phyloP scores from a whole-genome alignment of 2,797 vertebrate genomes.

The Babyrousa celebensis region DNA sequence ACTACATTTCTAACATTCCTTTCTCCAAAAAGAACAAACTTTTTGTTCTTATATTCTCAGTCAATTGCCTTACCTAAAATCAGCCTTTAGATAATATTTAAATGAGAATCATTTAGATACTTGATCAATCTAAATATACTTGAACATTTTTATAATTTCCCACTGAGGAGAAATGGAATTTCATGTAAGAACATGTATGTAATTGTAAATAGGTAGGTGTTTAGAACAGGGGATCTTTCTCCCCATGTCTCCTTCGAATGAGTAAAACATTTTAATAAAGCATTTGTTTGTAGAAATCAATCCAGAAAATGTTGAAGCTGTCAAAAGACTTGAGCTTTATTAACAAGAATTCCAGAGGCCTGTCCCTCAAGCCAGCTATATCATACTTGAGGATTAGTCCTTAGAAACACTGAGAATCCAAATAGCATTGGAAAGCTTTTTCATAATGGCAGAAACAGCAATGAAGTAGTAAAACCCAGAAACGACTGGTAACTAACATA shows the following conservation, averaged over 20 bases:
- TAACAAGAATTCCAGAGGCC: slow-evolving; percentile 55
- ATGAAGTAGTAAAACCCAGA: slow-evolving; percentile 67
- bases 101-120: slow-evolving; percentile 21
- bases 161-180: background rate
- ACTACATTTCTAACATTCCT: background rate
- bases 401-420: slow-evolving; percentile 57
- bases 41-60: background rate
- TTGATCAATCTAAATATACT: background rate
- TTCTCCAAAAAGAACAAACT: background rate
- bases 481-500: slow-evolving; percentile 62
- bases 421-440: slow-evolving; percentile 66
- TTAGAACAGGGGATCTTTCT: background rate
- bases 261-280: slow-evolving; percentile 41
- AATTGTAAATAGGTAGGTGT: background rate
- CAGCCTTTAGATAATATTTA: background rate
- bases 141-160: slow-evolving; percentile 35
- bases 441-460: slow-evolving; percentile 72
- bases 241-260: background rate
- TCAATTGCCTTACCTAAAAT: background rate
- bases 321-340: slow-evolving; percentile 34
- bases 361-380: slow-evolving; percentile 46
- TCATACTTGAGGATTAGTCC: slow-evolving; percentile 46
- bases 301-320: slow-evolving; percentile 4
- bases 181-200: background rate
- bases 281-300: slow-evolving; percentile 51